Base-by-base conservation (phyloP, 2,113 vertebrate species). In the Sander lucioperca region DNA sequence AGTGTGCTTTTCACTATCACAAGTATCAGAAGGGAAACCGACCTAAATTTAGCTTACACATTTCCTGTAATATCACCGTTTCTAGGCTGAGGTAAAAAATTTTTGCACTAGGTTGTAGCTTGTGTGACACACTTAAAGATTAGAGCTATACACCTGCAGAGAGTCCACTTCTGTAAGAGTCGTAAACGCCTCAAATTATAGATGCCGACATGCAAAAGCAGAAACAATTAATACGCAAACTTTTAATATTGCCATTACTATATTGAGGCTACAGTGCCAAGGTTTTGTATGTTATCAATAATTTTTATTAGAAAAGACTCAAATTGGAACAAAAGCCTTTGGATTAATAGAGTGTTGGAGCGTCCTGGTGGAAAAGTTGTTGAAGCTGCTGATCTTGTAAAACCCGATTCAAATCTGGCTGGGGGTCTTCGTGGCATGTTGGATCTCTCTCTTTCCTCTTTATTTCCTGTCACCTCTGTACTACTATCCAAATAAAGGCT, bases 31-130 rank as follows among this genome's bases (percentile, higher is more conserved):
- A 64, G 53, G 56, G 43, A 82, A 39, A 61, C 13, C 7, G 19
- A 79, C 53, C 48, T 84, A 68, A 72, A 75, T 85, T 53, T 63
- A 48, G 30, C 43, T 33, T 51, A 77, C 67, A 77, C n/a, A 51
- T 65, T 48, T 70, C 82, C 79, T 6, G 64, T 74, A 75, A 67
- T 74, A 63, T 68, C 30, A 16, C 74, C 30, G 39, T 86, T 71
- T 86, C 54, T 75, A 18, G 64, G 77, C 54, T 72, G 65, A 82
- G 63, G 23, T 71, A 58, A 82, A 77, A 54, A n/a, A 66, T 58
- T 78, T 79, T 74, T 84, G 48, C 36, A 19, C n/a, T 39, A 15
- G 30, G 67, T 66, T 48, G 50, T 50, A 25, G 39, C 68, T 45
- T 0, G 2, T 65, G 64, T 80, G 85, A 73, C 76, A 84, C 16